Base-by-base conservation (phyloP, 2,113 vertebrate species). In the Oryzias celebensis region DNA sequence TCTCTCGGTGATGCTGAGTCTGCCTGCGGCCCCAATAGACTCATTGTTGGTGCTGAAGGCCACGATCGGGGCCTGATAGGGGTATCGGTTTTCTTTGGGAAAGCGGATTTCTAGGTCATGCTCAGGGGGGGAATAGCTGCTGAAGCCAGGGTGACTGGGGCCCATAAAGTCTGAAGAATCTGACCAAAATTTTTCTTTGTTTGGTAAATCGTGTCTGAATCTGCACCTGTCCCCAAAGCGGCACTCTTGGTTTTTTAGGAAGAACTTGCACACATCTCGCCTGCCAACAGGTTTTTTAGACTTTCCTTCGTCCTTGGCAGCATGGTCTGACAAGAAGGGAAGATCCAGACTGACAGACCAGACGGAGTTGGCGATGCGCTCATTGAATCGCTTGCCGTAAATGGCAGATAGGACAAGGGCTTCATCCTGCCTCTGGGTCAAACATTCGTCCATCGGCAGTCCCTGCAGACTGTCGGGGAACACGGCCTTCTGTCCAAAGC, bases 41-140 rank as follows among this genome's bases (percentile, higher is more conserved):
- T 95, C 94, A 0, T 98, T 90, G 0, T 92, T 98, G 74, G 95
- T 96, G 84, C 94, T 94, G 89, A 98, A 96, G 41, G 96, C 96
- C 57, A 97, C 91, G 10, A 99, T 73, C 7, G 97, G 96, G 16
- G 96, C 92, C 78, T 98, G 92, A 71, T 92, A 93, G 0, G 97
- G 97, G 63, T 99, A 99, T 49, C 92, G 93, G 89, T 92, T 98
- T 55, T 89, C 91, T 53, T 91, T 91, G 57, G 94, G 92, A 87
- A 99, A 98, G 31, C 97, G 94, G 26, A 99, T 73, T 87, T 97
- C 94, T 12, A 99, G 92, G 83, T 97, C 94, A 62, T 98, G 97
- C 42, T 93, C 47, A 1, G 90, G 93, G 57, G 87, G 82, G 58
- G 94, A 87, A 50, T 85, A 84, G 54, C 93, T 95, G 72, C 83